Percentiles rank a stretch among this genome's conserved stretches.
phyloP scores from a whole-genome alignment of 1,140 invertebrate species.

The Hylaeus anthracinus region DNA sequence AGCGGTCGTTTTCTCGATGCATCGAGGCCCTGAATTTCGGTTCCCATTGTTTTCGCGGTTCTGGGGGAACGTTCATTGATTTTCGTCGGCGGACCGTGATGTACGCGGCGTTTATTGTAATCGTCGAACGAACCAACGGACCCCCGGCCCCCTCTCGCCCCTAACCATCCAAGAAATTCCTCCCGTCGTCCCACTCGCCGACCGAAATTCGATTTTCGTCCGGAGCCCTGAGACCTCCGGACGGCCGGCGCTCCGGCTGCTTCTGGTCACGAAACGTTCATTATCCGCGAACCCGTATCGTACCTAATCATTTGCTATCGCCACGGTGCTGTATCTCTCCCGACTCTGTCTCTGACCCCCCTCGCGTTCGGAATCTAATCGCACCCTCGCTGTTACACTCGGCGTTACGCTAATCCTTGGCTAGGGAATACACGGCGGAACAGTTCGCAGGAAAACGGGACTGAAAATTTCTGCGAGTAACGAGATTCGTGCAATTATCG shows the following conservation, averaged over 20 bases:
- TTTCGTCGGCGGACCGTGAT: slow-evolving; percentile 42
- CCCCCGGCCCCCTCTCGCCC: slow-evolving; percentile 5
- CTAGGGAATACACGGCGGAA: slow-evolving; percentile 7
- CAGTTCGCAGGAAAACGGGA: neutral
- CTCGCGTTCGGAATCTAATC: neutral
- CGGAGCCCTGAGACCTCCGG: neutral
- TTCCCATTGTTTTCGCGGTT: slow-evolving; percentile 43
- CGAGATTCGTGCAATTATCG: no score
- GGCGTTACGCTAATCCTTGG: slow-evolving; percentile 33
- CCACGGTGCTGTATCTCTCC: neutral
- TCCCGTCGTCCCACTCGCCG: slow-evolving; percentile 1
- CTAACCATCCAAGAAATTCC: slow-evolving; percentile 28
- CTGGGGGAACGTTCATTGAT: slow-evolving; percentile 35
- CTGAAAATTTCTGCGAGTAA: no score
- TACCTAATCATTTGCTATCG: slow-evolving; percentile 9
- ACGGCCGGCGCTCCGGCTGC: neutral
- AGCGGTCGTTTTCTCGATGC: neutral
- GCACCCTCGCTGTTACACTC: neutral
- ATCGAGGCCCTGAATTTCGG: slow-evolving; percentile 27
- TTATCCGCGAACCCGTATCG: slow-evolving; percentile 3
- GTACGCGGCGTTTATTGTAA: slow-evolving; percentile 51
- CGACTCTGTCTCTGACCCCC: neutral
- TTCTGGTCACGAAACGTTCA: slow-evolving; percentile 19
- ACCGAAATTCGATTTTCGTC: slow-evolving; percentile 49
- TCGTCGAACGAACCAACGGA: slow-evolving; percentile 24